Evolutionary conservation across 2,113 vertebrate genomes (phyloP).

Genomic region (Orthonyx spaldingii): DNA sequence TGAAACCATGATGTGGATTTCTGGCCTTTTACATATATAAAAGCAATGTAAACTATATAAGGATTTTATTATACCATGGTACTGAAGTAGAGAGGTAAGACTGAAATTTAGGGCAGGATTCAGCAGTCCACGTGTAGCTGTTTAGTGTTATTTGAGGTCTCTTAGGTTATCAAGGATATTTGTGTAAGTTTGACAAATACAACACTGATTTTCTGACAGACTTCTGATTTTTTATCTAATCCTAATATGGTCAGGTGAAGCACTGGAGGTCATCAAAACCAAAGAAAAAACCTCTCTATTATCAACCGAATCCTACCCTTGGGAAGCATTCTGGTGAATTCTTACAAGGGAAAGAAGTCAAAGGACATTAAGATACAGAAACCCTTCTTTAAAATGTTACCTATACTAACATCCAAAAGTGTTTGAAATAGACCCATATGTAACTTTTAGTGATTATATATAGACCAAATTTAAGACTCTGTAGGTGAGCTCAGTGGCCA

Average conservation of each 20-base stretch:
- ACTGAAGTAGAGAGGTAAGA: background rate
- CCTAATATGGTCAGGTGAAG: background rate
- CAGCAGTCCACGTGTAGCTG: no score
- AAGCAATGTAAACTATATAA: background rate
- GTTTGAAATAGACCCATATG: background rate
- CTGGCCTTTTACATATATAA: background rate
- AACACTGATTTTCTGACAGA: background rate
- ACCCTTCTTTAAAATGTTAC: background rate
- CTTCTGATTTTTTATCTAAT: background rate
- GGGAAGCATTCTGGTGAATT: background rate
- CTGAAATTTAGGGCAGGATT: background rate
- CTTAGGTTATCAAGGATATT: background rate
- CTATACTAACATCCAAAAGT: background rate
- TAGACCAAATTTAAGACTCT: background rate
- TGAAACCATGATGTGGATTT: background rate
- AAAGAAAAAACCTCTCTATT: background rate
- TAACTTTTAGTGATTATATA: background rate
- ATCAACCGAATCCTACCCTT: background rate
- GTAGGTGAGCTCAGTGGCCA: background rate
- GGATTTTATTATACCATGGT: background rate
- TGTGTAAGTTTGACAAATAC: background rate
- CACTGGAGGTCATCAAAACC: background rate
- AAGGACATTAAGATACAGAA: background rate
- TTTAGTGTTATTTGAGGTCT: background rate
- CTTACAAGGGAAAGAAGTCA: background rate